Conservation (phyloP, 35 echinoderm and acorn worm species). For the Hemicentrotus pulcherrimus region DNA sequence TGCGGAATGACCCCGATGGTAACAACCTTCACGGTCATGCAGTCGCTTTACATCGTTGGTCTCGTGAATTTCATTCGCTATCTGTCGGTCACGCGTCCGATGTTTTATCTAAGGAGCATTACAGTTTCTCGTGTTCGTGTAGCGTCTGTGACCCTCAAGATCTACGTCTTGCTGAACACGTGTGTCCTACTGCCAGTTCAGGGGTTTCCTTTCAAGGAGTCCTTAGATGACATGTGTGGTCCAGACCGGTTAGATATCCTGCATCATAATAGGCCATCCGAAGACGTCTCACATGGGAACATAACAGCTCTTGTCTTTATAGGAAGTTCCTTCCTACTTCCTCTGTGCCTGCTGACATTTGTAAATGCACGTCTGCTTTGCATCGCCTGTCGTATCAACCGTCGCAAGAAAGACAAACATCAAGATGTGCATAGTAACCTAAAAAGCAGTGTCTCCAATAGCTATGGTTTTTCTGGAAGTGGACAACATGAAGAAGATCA, state of each 20-base stretch:
- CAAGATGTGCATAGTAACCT: background rate
- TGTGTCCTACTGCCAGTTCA: background rate
- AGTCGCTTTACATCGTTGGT: background rate
- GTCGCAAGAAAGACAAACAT: background rate
- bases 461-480: background rate
- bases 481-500: background rate
- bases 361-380: background rate
- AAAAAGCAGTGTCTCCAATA: background rate
- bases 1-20: background rate
- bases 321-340: background rate
- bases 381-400: background rate
- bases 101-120: background rate
- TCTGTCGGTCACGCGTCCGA: background rate
- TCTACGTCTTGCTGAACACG: background rate
- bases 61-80: background rate
- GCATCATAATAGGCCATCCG: background rate
- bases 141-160: background rate
- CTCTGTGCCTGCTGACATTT: background rate
- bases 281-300: background rate
- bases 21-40: background rate
- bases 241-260: background rate
- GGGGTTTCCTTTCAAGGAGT: background rate
- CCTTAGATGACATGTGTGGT: background rate
- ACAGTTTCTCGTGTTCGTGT: background rate
- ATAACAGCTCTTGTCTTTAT: background rate